Evolutionary conservation across 2,113 vertebrate genomes (phyloP).

Genomic region (Ageneiosus marmoratus): DNA sequence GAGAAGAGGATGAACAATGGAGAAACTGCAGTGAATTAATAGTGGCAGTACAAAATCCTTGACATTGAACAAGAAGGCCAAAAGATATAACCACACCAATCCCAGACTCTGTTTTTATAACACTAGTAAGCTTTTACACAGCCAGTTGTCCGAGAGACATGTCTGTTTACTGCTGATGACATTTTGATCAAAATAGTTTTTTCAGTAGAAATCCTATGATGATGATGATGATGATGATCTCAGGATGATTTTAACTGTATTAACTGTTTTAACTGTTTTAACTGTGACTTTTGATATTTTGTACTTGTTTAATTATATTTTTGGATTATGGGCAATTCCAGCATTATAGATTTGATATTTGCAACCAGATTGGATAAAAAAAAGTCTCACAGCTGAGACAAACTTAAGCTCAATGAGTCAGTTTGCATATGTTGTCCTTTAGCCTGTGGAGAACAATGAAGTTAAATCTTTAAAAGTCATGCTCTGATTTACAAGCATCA

Average conservation of each 20-base stretch:
- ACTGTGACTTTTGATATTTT: slow-evolving; percentile 1
- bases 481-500: neutral
- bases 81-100: neutral
- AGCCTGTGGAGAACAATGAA: neutral
- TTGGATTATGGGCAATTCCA: neutral
- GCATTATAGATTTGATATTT: neutral
- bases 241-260: neutral
- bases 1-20: slow-evolving; percentile 52
- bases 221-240: no score
- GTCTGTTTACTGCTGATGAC: neutral
- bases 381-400: neutral
- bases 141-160: neutral
- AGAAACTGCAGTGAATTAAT: slow-evolving; percentile 30
- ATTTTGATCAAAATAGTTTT: neutral
- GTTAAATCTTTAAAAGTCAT: neutral
- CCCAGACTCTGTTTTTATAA: neutral
- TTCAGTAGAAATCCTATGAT: neutral
- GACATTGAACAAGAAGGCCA: neutral
- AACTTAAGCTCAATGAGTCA: neutral
- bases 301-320: neutral
- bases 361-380: neutral
- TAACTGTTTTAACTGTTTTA: neutral
- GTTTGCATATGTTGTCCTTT: neutral
- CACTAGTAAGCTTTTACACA: neutral
- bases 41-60: neutral